These are phyloP conservation scores for Drosophila tani DNA, from an alignment of 1,140 invertebrate genomes.

Conservation along the genomic window DNA sequence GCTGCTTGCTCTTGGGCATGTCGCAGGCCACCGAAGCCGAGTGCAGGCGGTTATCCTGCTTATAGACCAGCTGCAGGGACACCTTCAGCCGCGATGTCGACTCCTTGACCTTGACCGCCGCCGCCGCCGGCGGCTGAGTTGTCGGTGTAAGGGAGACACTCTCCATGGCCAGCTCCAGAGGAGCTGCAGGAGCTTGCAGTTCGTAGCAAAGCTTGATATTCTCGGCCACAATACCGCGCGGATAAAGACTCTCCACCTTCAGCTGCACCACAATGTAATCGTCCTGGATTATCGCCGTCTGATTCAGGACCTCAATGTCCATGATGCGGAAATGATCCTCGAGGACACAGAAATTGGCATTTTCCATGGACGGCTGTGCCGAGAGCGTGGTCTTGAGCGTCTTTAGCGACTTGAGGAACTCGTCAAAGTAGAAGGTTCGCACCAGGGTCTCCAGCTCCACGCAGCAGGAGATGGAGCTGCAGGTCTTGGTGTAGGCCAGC, in stretches of 20 bases:
- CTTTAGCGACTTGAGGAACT: conserved; percentile 90
- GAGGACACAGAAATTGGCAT: conserved; percentile 76
- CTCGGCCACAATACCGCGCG: conserved; percentile 86
- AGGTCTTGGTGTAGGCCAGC: conserved; percentile 90
- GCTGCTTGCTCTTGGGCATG: conserved; percentile 86
- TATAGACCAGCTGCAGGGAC: conserved; percentile 89
- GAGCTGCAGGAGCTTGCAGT: conserved; percentile 64
- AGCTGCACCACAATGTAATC: conserved; percentile 87
- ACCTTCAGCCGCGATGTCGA: conserved; percentile 56
- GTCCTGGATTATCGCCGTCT: conserved; percentile 85
- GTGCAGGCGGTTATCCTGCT: conserved; percentile 91
- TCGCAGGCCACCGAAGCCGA: conserved; percentile 88
- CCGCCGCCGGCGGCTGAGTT: not conserved
- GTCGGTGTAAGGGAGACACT: conserved; percentile 25
- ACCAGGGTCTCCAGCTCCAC: conserved; percentile 90
- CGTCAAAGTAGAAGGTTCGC: conserved; percentile 91
- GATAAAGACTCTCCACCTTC: conserved; percentile 87
- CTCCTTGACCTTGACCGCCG: conserved; percentile 43
- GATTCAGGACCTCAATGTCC: conserved; percentile 68
- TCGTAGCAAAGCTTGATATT: conserved; percentile 86
- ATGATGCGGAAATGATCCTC: conserved; percentile 83
- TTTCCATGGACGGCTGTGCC: conserved; percentile 80
- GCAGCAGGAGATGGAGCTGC: conserved; percentile 91
- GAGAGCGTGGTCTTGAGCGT: conserved; percentile 86
- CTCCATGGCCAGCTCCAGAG: conserved; percentile 48